Base-by-base conservation (phyloP, 2,888 invertebrate genomes). In the Heliconius charithonia region DNA sequence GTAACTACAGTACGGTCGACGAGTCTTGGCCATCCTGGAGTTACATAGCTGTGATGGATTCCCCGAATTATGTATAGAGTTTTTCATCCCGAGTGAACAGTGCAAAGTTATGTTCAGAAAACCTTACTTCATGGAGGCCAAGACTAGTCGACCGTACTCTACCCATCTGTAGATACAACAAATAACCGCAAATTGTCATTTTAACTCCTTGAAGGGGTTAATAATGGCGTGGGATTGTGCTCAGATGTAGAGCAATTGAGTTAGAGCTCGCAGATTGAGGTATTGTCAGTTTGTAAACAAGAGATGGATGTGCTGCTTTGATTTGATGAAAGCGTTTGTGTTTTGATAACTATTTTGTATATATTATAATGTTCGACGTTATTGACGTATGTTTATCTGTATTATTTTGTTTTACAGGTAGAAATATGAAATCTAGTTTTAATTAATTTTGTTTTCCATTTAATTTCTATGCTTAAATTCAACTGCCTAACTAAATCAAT, bases 111-210 rank as follows among this genome's bases (percentile, higher is more conserved):
- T 37, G 22, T 3, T 51, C 51, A 2, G 22, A 51, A 51, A 3
- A 3, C 2, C 3, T 51, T 7, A 51, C 9, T 22, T 22, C 51
- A 51, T 7, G 6, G 22, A 9, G 59, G 59, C n/a, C 59, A 59
- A n/a, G 9, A 22, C n/a, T 59, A 3, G 59, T 59, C 59, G 10
- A 59, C 59, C n/a, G n/a, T n/a, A 59, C 87, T 85, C 86, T 84
- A 87, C 88, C 87, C 86, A 86, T 86, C 87, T 86, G 86, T 83
- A 84, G 87, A 84, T 85, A 88, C 91, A 90, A 90, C 94, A 92
- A 93, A 93, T 89, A 92, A 93, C 94, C 95, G 88, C 93, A 94
- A 93, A 93, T 92, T 93, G 92, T 89, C 88, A 93, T 93, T 93
- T 91, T 91, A 89, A 89, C 88, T 89, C 89, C 89, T 89, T 93